These are phyloP conservation scores for Mastacembelus armatus DNA, from an alignment of 2,797 vertebrate genomes.

Conservation along the genomic window DNA sequence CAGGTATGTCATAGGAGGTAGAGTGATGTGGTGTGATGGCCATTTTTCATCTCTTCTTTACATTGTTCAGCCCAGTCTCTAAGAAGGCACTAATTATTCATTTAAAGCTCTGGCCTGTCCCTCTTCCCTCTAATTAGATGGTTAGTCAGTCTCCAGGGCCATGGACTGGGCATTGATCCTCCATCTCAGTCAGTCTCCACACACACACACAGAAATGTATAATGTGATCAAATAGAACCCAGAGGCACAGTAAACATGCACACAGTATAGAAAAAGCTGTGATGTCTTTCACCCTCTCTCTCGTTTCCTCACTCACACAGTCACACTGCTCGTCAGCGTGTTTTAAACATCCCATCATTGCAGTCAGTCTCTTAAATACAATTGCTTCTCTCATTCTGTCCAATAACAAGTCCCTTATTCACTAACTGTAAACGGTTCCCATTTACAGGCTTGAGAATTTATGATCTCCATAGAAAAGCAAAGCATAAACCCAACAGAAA, in stretches of 20 bases:
- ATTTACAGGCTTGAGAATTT: constrained; percentile 56
- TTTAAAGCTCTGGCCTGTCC: constrained; percentile 69
- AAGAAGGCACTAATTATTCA: constrained; percentile 80
- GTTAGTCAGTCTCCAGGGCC: constrained; percentile 75
- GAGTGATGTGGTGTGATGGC: constrained; percentile 31
- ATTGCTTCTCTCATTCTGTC: constrained; percentile 37
- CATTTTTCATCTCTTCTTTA: constrained; percentile 63
- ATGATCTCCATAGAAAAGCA: constrained; percentile 54
- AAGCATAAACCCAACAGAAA: constrained; percentile 58
- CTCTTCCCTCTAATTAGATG: constrained; percentile 81
- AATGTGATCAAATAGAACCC: constrained; percentile 20
- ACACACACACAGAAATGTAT: constrained; percentile 30
- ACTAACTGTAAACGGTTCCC: constrained; percentile 50
- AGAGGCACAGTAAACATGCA: constrained; percentile 34
- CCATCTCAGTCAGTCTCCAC: constrained; percentile 57
- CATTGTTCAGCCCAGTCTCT: constrained; percentile 60
- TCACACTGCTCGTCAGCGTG: background rate
- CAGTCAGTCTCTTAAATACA: constrained; percentile 34
- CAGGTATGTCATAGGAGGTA: constrained; percentile 33
- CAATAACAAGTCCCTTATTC: constrained; percentile 60
- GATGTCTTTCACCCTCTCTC: constrained; percentile 1
- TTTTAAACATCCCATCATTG: constrained; percentile 35
- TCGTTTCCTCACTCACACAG: background rate
- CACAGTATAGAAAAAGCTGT: constrained; percentile 3
- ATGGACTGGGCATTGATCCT: constrained; percentile 74